Evolutionary conservation across 2,888 invertebrate genomes (phyloP).

Genomic region (Ditylenchus weischeri): DNA sequence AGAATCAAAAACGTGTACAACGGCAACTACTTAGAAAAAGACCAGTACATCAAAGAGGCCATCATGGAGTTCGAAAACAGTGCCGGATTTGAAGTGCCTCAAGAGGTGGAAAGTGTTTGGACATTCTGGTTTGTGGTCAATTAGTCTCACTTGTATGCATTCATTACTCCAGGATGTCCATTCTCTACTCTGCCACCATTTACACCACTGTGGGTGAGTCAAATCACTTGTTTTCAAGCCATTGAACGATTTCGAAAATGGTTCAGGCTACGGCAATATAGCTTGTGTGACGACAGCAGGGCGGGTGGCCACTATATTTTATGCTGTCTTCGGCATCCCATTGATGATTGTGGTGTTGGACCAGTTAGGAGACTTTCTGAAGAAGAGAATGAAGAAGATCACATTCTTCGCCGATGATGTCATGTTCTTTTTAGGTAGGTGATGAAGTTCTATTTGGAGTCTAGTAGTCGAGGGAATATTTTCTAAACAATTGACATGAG

Average conservation of each 20-base stretch:
- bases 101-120: conserved; percentile 46
- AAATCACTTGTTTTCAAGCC: neutral
- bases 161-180: conserved; percentile 43
- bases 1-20: conserved; percentile 42
- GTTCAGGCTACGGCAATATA: conserved; percentile 90
- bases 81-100: conserved; percentile 33
- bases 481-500: no score
- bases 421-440: conserved; percentile 38
- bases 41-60: conserved; percentile 50
- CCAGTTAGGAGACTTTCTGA: conserved; percentile 86
- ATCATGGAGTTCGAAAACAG: conserved; percentile 49
- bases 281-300: conserved; percentile 82
- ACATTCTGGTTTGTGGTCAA: conserved; percentile 44
- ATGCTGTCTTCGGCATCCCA: conserved; percentile 88
- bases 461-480: no score
- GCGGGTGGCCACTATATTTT: conserved; percentile 80
- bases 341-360: conserved; percentile 87
- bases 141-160: neutral
- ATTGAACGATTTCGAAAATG: neutral
- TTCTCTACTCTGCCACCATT: conserved; percentile 55
- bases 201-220: conserved; percentile 57
- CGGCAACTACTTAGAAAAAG: conserved; percentile 42
- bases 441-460: no score
- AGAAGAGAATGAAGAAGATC: conserved; percentile 30
- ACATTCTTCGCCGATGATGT: conserved; percentile 32